Evolutionary conservation across 2,113 vertebrate genomes (phyloP).

Genomic region (Eptatretus burgeri): DNA sequence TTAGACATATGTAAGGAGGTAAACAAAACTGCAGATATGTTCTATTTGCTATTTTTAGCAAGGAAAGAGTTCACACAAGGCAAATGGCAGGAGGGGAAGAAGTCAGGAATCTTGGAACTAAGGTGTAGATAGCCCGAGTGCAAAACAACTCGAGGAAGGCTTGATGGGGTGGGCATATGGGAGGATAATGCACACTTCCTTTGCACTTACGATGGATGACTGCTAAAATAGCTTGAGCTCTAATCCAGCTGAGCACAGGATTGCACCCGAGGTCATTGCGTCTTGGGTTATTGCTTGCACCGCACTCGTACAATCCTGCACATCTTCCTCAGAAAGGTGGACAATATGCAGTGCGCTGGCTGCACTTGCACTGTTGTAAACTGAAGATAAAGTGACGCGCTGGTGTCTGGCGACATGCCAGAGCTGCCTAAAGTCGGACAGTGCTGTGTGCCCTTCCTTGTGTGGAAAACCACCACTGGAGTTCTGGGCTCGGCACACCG

Average conservation of each 20-base stretch:
- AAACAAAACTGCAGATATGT: too few species aligned
- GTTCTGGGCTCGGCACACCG: constrained; percentile 83
- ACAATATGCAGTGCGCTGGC: constrained; percentile 85
- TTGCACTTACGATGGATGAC: constrained; percentile 98
- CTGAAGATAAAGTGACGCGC: constrained; percentile 75
- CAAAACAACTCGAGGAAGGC: too few species aligned
- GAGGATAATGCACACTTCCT: too few species aligned
- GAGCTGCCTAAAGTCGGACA: constrained; percentile 95
- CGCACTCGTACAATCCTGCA: constrained; percentile 96
- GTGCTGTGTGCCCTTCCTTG: constrained; percentile 87
- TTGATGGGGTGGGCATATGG: constrained; percentile 14
- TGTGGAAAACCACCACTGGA: constrained; percentile 99
- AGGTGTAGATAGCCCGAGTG: too few species aligned
- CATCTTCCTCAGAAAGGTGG: constrained; percentile 75
- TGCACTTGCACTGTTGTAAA: constrained; percentile 65
- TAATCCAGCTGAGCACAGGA: constrained; percentile 91
- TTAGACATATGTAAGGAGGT: too few species aligned
- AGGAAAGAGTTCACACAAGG: too few species aligned
- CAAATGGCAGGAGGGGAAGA: too few species aligned
- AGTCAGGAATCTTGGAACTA: too few species aligned
- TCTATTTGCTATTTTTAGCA: too few species aligned
- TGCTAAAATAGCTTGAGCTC: constrained; percentile 92
- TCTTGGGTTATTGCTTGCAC: constrained; percentile 89
- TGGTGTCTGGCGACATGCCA: constrained; percentile 82
- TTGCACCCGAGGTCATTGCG: constrained; percentile 94